These are phyloP conservation scores for Acanthopleura granulata DNA, from an alignment of 2,888 invertebrate species.

Conservation along the genomic window DNA sequence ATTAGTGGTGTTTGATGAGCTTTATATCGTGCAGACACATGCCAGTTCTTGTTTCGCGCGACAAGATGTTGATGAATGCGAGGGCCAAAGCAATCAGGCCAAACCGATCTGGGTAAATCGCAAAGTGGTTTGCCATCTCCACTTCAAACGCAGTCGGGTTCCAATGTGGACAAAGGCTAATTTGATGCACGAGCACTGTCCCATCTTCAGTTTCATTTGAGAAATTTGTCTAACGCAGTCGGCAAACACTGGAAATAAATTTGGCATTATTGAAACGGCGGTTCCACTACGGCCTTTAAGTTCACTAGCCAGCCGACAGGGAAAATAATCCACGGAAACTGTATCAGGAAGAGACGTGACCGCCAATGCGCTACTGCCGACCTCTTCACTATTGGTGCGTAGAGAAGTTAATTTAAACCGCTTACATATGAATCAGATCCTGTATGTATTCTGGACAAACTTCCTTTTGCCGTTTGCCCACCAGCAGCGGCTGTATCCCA, in stretches of 20 bases:
- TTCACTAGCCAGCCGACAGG: neutral
- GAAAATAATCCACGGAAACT: neutral
- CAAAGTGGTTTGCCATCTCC: too few species aligned
- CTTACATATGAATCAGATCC: slow-evolving; percentile 11
- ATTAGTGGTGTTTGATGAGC: too few species aligned
- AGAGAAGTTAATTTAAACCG: slow-evolving; percentile 11
- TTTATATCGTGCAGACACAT: too few species aligned
- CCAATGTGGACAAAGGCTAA: neutral
- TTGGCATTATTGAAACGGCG: neutral
- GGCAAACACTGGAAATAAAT: slow-evolving; percentile 11
- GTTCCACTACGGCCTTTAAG: neutral
- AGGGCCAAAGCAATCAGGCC: too few species aligned
- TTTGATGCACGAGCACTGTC: neutral
- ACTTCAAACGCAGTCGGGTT: too few species aligned
- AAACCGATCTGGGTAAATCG: too few species aligned
- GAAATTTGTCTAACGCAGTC: neutral
- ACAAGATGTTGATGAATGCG: too few species aligned
- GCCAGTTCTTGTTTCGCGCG: too few species aligned
- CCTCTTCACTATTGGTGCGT: neutral
- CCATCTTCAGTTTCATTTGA: neutral
- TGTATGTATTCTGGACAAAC: neutral
- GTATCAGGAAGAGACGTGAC: neutral
- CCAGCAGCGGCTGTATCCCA: neutral
- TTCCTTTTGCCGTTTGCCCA: neutral
- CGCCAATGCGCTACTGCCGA: neutral